Conservation (phyloP, 2,113 vertebrate genomes). For the Coreoperca whiteheadi region DNA sequence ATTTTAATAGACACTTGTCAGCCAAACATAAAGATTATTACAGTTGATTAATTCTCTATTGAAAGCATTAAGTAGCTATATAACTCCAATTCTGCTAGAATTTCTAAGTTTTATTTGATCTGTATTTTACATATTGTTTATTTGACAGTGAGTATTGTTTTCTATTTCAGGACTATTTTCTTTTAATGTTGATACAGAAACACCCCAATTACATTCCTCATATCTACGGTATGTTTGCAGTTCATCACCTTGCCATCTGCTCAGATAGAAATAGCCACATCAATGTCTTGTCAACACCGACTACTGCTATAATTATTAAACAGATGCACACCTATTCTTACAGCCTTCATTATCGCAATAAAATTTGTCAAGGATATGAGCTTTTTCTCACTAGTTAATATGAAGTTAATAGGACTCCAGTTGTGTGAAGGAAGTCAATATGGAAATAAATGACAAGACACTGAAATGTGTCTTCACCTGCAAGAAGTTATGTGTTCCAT, state of each 20-base stretch:
- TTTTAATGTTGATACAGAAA: neutral
- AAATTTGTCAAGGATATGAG: slow-evolving; percentile 23
- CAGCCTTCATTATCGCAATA: neutral
- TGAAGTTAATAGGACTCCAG: slow-evolving; percentile 12
- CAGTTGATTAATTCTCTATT: too few relatives aligned
- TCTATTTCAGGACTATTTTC: neutral
- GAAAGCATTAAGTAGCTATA: neutral
- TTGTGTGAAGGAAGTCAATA: slow-evolving; percentile 54
- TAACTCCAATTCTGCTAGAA: neutral
- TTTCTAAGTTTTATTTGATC: neutral
- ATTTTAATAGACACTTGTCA: neutral
- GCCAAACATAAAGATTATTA: neutral
- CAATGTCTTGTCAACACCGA: neutral
- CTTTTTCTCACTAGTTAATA: slow-evolving; percentile 55
- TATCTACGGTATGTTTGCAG: neutral
- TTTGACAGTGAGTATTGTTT: neutral
- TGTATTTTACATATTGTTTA: neutral
- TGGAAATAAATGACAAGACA: slow-evolving; percentile 58
- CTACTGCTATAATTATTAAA: neutral
- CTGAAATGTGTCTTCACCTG: slow-evolving; percentile 37
- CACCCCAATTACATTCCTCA: neutral
- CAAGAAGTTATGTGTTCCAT: slow-evolving; percentile 7
- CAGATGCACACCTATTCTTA: neutral
- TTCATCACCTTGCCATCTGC: neutral
- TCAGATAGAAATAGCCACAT: neutral